Percentiles rank a stretch among this genome's conserved stretches.
phyloP scores from a whole-genome alignment of 2,113 vertebrate genomes.

The Neogobius melanostomus region DNA sequence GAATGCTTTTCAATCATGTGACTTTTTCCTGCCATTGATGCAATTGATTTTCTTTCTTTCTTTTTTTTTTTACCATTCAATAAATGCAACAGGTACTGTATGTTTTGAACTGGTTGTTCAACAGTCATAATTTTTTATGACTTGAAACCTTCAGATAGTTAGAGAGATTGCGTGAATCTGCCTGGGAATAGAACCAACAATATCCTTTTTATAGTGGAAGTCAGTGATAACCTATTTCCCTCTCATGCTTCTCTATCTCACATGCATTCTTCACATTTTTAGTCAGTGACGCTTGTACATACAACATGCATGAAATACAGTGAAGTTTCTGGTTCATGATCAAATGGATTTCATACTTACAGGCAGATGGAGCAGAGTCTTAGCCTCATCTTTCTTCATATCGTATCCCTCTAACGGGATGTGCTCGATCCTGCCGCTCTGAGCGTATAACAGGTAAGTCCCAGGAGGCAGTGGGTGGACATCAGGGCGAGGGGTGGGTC shows the following conservation, averaged over 20 bases:
- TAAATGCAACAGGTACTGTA: too few relatives aligned
- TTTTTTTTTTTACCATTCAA: too few relatives aligned
- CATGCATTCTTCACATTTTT: conserved; percentile 3
- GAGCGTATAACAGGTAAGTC: conserved; percentile 87
- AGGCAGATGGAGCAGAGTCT: conserved; percentile 83
- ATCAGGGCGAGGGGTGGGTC: conserved; percentile 81
- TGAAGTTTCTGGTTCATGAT: background rate
- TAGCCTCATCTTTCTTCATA: conserved; percentile 84
- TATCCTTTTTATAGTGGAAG: too few relatives aligned
- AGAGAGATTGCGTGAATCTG: too few relatives aligned
- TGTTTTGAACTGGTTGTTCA: too few relatives aligned
- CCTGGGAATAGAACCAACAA: background rate
- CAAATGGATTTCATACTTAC: conserved; percentile 73
- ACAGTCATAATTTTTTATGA: too few relatives aligned
- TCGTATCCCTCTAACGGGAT: conserved; percentile 82
- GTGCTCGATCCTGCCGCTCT: conserved; percentile 88
- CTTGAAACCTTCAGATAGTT: too few relatives aligned
- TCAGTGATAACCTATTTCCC: too few relatives aligned
- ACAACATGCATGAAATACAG: background rate
- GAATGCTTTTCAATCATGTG: too few relatives aligned
- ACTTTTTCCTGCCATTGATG: too few relatives aligned
- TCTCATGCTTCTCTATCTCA: background rate
- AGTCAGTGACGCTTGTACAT: background rate
- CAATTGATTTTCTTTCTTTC: too few relatives aligned
- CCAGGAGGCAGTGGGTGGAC: conserved; percentile 82